Evolutionary conservation across 2,888 invertebrate genomes (phyloP).

Genomic region (Myopa testacea): DNA sequence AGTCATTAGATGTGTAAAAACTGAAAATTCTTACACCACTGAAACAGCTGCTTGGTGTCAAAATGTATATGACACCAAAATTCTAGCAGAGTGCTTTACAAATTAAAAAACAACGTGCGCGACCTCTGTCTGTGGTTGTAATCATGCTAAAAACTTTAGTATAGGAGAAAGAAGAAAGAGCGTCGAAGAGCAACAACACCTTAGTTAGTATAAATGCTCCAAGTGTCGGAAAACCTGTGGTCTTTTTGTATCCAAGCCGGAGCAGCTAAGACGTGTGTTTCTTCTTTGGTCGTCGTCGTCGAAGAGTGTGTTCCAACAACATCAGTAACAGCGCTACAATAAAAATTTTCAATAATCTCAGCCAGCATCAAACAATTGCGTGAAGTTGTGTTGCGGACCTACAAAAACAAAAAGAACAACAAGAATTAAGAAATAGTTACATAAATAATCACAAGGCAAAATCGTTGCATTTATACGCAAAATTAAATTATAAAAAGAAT

Average conservation of each 20-base stretch:
- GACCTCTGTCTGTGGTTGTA: too few species aligned
- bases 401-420: conserved; percentile 36
- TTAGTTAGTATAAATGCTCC: conserved; percentile 53
- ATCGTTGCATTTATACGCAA: background rate
- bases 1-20: too few species aligned
- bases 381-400: conserved; percentile 35
- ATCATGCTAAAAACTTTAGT: too few species aligned
- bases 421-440: conserved; percentile 49
- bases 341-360: conserved; percentile 45
- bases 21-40: too few species aligned
- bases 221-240: conserved; percentile 50
- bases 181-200: conserved; percentile 2
- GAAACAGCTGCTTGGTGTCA: too few species aligned
- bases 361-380: conserved; percentile 39
- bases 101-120: too few species aligned
- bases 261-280: conserved; percentile 56
- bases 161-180: background rate
- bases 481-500: conserved; percentile 18
- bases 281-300: conserved; percentile 48
- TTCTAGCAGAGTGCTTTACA: too few species aligned
- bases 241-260: conserved; percentile 60
- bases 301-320: conserved; percentile 45
- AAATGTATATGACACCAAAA: too few species aligned
- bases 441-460: conserved; percentile 48
- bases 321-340: conserved; percentile 32